A percentile compares a stretch with the other conserved stretches of the same genome.
These are phyloP conservation scores for Aegypius monachus DNA, from an alignment of 2,113 vertebrate genomes.

Conservation along the genomic window DNA sequence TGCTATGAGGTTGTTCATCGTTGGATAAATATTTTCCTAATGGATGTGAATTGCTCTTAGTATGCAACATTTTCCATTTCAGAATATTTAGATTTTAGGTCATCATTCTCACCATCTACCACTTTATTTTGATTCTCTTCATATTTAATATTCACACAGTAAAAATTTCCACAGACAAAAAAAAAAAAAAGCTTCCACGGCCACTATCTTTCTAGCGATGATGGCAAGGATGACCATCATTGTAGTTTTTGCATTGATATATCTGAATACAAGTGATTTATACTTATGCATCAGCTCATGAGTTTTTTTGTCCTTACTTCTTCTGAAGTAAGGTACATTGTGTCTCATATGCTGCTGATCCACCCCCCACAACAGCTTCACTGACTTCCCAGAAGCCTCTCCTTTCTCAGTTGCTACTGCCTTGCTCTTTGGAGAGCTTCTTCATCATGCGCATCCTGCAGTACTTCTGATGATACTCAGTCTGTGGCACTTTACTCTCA, in stretches of 20 bases:
- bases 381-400: not conserved
- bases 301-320: not conserved
- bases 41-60: not conserved
- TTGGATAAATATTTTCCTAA: not conserved
- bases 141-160: not conserved
- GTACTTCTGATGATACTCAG: not conserved
- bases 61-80: not conserved
- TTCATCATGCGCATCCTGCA: not conserved
- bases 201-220: not conserved
- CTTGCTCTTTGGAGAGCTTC: not conserved
- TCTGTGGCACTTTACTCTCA: not conserved
- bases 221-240: accelerated
- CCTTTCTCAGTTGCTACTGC: not conserved
- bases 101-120: not conserved
- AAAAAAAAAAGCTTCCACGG: not conserved
- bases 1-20: not conserved
- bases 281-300: not conserved
- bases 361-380: not conserved
- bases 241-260: not conserved
- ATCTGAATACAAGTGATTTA: not conserved
- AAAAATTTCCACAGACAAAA: not conserved
- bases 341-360: not conserved
- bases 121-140: not conserved
- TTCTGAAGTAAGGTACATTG: not conserved
- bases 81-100: not conserved